Conservation (phyloP, 2,797 vertebrate genomes). For the Australoheros facetus region DNA sequence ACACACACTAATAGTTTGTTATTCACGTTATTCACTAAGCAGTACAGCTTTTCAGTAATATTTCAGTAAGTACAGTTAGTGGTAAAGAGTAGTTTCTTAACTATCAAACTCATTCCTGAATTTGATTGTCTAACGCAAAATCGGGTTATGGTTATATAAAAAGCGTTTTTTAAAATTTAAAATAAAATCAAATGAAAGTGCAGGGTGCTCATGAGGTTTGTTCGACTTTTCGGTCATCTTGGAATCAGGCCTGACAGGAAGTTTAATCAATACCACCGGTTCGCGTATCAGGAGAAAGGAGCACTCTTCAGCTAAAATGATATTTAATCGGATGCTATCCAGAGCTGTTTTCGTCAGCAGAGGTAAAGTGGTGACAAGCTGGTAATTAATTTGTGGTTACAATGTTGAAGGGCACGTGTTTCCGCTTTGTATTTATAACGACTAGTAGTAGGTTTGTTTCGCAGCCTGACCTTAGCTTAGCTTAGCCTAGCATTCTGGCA, state of each 20-base stretch:
- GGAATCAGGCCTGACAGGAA: slow-evolving; percentile 3
- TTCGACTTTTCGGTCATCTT: slow-evolving; percentile 20
- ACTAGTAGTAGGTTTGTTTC: slow-evolving; percentile 5
- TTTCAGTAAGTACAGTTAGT: not conserved
- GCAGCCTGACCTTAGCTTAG: slow-evolving; percentile 76
- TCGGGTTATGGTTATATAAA: not conserved
- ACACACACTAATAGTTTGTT: too few relatives aligned
- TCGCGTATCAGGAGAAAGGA: not conserved
- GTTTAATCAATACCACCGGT: slow-evolving; percentile 26
- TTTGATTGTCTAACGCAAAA: not conserved
- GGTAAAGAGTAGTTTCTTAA: too few relatives aligned
- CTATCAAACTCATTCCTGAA: too few relatives aligned
- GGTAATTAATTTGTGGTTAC: fast-evolving
- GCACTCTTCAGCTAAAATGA: slow-evolving; percentile 59
- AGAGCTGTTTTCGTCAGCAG: slow-evolving; percentile 47
- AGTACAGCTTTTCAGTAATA: too few relatives aligned
- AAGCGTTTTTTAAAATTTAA: not conserved
- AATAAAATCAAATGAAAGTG: not conserved
- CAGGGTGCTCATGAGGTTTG: not conserved
- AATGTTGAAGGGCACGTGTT: fast-evolving
- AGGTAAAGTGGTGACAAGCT: slow-evolving; percentile 48
- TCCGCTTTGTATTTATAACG: fast-evolving
- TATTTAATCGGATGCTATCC: slow-evolving; percentile 56
- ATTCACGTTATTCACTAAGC: too few relatives aligned
- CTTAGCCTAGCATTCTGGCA: slow-evolving; percentile 43